Percentiles rank a stretch among this genome's conserved stretches.
These are phyloP conservation scores for Drosophila barbarae DNA, from an alignment of 2,888 invertebrate species.

Conservation along the genomic window DNA sequence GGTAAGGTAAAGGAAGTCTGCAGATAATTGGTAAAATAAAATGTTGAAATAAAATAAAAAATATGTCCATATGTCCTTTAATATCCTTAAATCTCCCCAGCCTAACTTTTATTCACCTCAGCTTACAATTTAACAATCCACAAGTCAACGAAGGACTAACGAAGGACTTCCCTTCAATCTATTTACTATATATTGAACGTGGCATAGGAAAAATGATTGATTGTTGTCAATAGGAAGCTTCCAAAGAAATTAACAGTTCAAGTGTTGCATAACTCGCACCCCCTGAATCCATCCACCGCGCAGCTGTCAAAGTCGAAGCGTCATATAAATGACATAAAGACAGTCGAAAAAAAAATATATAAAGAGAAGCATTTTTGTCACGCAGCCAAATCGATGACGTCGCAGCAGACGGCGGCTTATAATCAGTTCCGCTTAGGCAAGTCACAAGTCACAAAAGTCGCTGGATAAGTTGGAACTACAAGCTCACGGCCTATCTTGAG, in stretches of 20 bases:
- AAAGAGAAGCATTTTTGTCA: constrained; percentile 61
- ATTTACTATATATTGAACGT: constrained; percentile 1
- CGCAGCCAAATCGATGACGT: constrained; percentile 56
- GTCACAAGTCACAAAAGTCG: constrained; percentile 52
- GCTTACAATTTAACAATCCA: not conserved
- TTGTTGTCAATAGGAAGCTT: constrained; percentile 48
- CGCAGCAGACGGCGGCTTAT: constrained; percentile 52
- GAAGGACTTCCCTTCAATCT: not conserved
- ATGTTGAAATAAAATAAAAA: too few relatives aligned
- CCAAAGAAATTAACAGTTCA: constrained; percentile 53
- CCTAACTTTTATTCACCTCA: constrained; percentile 2
- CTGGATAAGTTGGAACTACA: constrained; percentile 55
- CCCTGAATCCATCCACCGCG: constrained; percentile 44
- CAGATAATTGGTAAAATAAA: not conserved
- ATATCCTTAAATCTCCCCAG: not conserved
- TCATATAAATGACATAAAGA: constrained; percentile 64
- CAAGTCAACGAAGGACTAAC: not conserved
- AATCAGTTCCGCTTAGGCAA: constrained; percentile 71
- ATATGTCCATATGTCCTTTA: too few relatives aligned
- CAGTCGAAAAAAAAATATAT: constrained; percentile 37
- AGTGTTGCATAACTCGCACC: constrained; percentile 38
- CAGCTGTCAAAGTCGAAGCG: constrained; percentile 62
- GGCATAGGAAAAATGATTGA: constrained; percentile 59
- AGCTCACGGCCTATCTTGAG: constrained; percentile 30
- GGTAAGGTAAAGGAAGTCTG: not conserved